Evolutionary conservation across 2,888 invertebrate genomes (phyloP).

Genomic region (Opisthograptis luteolata): DNA sequence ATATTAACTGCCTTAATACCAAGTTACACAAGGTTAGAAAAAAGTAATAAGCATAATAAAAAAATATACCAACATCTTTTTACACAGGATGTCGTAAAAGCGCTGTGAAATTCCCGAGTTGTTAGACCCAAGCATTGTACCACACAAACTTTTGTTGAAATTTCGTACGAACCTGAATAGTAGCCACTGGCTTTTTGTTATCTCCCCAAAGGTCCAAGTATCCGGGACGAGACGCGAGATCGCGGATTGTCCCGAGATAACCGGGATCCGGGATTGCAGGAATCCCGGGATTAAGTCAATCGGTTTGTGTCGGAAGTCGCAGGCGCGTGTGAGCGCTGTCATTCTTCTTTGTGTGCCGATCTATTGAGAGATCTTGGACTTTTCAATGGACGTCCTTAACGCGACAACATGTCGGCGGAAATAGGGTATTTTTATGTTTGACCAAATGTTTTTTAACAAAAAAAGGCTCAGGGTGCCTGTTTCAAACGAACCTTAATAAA

Average conservation of each 20-base stretch:
- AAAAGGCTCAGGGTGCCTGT: no score
- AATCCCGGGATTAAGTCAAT: conserved; percentile 12
- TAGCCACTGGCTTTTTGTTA: conserved; percentile 4
- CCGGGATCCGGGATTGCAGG: background rate
- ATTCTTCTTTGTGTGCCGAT: conserved; percentile 12
- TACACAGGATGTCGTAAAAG: no score
- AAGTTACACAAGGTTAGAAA: no score
- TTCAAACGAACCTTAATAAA: no score
- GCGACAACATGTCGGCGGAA: no score
- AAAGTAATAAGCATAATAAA: no score
- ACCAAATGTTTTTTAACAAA: no score
- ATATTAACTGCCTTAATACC: no score
- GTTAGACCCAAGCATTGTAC: no score
- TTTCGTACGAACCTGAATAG: background rate
- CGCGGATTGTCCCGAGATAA: conserved; percentile 5
- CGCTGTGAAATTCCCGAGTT: no score
- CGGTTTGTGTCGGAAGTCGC: conserved; percentile 11
- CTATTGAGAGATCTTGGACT: conserved; percentile 4
- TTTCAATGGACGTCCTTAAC: background rate
- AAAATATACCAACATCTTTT: no score
- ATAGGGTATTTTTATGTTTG: no score
- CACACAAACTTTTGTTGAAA: background rate
- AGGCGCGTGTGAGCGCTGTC: conserved; percentile 4
- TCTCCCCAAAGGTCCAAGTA: background rate
- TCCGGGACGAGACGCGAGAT: background rate